phyloP scores from a whole-genome alignment of 2,113 vertebrate genomes.

The Malurus elegans region DNA sequence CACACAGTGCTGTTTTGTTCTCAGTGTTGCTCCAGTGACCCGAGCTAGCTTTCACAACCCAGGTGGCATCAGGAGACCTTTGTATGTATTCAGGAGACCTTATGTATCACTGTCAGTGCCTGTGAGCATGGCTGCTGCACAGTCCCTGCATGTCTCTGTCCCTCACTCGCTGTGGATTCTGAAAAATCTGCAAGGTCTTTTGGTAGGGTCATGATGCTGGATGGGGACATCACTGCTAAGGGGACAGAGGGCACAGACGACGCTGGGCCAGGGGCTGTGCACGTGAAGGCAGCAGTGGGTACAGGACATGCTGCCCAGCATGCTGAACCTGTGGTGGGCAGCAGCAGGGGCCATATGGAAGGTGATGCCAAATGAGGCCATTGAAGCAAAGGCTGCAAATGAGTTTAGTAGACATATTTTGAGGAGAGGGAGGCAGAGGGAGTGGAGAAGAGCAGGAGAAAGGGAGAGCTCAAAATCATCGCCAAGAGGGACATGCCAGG shows the following conservation, averaged over 20 bases:
- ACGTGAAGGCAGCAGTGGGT: background rate
- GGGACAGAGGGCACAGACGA: background rate
- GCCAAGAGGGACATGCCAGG: background rate
- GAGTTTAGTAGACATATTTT: conserved; percentile 38
- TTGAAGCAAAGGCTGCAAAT: conserved; percentile 22
- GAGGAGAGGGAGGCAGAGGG: background rate
- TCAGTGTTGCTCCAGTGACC: background rate
- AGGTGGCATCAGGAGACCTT: background rate
- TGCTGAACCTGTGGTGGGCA: background rate
- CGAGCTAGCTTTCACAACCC: background rate
- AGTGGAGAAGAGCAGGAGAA: background rate
- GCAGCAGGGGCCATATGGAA: background rate
- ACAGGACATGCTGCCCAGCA: fast-evolving
- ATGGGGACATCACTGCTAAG: background rate
- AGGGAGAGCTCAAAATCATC: background rate
- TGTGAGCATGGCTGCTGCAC: fast-evolving
- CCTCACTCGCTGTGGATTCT: background rate
- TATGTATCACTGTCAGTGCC: fast-evolving
- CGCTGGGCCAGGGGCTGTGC: fast-evolving
- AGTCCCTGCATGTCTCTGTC: fast-evolving
- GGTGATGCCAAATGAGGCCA: background rate
- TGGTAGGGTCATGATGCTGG: background rate
- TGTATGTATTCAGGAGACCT: background rate
- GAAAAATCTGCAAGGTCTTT: background rate
- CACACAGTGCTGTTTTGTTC: background rate